A percentile compares a stretch with the other conserved stretches of the same genome.
phyloP scores from a whole-genome alignment of 2,888 invertebrate genomes.

The Drosophila anomelani region DNA sequence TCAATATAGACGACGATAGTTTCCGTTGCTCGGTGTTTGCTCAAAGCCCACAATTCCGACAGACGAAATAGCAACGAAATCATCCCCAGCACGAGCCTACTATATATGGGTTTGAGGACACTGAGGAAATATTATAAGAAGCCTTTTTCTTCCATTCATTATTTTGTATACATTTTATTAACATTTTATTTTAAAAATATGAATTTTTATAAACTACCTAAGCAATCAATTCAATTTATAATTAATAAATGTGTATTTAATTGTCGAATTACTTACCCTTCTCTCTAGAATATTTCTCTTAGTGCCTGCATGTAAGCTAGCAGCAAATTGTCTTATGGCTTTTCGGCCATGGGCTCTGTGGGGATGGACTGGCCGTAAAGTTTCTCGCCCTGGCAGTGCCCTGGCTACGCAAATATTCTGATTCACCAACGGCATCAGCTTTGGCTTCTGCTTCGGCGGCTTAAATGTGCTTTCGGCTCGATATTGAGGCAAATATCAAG shows the following conservation, averaged over 20 bases:
- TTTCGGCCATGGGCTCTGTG: slow-evolving; percentile 42
- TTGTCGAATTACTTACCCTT: neutral
- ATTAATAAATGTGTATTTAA: neutral
- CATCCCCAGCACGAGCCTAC: slow-evolving; percentile 32
- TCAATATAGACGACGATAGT: slow-evolving; percentile 55
- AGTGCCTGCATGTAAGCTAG: slow-evolving; percentile 52
- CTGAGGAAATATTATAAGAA: neutral
- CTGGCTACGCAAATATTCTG: slow-evolving; percentile 69
- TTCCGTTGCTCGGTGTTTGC: slow-evolving; percentile 53
- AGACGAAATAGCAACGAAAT: slow-evolving; percentile 21
- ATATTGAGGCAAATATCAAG: slow-evolving; percentile 65
- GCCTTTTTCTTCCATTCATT: neutral
- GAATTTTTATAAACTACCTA: neutral
- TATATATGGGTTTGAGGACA: slow-evolving; percentile 20
- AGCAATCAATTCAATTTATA: neutral
- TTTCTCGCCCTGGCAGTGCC: slow-evolving; percentile 33
- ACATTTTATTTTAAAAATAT: no score
- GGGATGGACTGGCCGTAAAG: slow-evolving; percentile 9
- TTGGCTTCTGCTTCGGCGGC: slow-evolving; percentile 49
- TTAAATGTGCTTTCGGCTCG: slow-evolving; percentile 71
- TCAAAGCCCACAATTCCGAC: slow-evolving; percentile 25
- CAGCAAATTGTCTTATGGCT: slow-evolving; percentile 76
- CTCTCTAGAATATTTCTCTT: neutral
- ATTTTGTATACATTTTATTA: neutral
- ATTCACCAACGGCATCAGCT: slow-evolving; percentile 37